phyloP scores from a whole-genome alignment of 2,797 vertebrate species.

The Atherinosoma microstoma region DNA sequence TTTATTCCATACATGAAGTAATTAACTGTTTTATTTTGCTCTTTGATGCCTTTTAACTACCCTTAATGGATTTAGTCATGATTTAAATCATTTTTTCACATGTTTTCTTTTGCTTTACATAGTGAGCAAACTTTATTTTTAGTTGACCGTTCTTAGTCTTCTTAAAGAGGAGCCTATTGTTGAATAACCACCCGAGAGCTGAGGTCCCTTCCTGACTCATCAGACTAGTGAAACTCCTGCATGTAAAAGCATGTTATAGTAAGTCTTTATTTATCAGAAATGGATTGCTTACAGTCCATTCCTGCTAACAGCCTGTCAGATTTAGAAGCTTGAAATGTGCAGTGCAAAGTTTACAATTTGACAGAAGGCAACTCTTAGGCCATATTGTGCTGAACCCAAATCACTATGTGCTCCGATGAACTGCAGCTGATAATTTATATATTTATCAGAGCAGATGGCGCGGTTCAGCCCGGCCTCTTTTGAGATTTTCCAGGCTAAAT shows the following conservation, averaged over 20 bases:
- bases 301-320: constrained; percentile 15
- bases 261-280: not conserved
- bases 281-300: constrained; percentile 1
- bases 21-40: not conserved
- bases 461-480: constrained; percentile 48
- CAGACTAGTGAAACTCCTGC: too few relatives aligned
- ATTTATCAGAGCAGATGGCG: constrained; percentile 75
- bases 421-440: constrained; percentile 68
- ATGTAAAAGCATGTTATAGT: too few relatives aligned
- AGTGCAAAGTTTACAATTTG: constrained; percentile 46
- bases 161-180: too few relatives aligned
- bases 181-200: too few relatives aligned
- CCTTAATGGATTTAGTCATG: too few relatives aligned
- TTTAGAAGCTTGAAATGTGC: constrained; percentile 40
- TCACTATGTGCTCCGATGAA: constrained; percentile 58
- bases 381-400: constrained; percentile 57
- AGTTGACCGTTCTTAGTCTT: too few relatives aligned
- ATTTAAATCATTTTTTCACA: too few relatives aligned
- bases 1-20: not conserved
- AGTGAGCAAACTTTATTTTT: too few relatives aligned
- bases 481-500: constrained; percentile 42
- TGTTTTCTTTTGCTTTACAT: too few relatives aligned
- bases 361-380: constrained; percentile 59
- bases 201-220: too few relatives aligned
- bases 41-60: too few relatives aligned